phyloP scores from a whole-genome alignment of 2,113 vertebrate genomes.

The Merops nubicus region DNA sequence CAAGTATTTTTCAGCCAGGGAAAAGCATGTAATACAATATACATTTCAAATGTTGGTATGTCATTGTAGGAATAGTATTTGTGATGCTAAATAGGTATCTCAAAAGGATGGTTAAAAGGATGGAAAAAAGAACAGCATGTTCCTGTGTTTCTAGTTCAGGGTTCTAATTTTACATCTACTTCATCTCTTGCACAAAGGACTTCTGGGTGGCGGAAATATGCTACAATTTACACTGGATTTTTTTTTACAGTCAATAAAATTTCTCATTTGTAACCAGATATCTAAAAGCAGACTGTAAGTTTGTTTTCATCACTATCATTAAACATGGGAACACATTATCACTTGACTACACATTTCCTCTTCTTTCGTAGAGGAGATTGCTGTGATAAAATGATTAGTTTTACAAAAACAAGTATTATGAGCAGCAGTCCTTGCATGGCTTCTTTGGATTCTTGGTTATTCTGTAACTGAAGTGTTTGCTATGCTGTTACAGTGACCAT shows the following conservation, averaged over 20 bases:
- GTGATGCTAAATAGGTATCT: neutral
- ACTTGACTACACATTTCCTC: slow-evolving; percentile 36
- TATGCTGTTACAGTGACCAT: neutral
- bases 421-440: neutral
- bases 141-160: slow-evolving; percentile 23
- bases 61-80: neutral
- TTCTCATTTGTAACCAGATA: neutral
- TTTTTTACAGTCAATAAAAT: neutral
- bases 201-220: neutral
- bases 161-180: neutral
- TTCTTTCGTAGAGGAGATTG: slow-evolving; percentile 27
- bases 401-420: neutral
- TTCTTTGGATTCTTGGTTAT: neutral
- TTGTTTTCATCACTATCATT: neutral
- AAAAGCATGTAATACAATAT: neutral
- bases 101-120: neutral
- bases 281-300: neutral
- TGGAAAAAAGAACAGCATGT: neutral
- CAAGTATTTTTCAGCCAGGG: neutral
- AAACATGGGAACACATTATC: slow-evolving; percentile 16
- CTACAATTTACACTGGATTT: neutral
- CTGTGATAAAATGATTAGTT: slow-evolving; percentile 22
- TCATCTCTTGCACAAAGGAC: neutral
- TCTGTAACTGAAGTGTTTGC: neutral
- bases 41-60: neutral